These are phyloP conservation scores for Elmis aenea DNA, from an alignment of 2,888 invertebrate species.

Conservation along the genomic window DNA sequence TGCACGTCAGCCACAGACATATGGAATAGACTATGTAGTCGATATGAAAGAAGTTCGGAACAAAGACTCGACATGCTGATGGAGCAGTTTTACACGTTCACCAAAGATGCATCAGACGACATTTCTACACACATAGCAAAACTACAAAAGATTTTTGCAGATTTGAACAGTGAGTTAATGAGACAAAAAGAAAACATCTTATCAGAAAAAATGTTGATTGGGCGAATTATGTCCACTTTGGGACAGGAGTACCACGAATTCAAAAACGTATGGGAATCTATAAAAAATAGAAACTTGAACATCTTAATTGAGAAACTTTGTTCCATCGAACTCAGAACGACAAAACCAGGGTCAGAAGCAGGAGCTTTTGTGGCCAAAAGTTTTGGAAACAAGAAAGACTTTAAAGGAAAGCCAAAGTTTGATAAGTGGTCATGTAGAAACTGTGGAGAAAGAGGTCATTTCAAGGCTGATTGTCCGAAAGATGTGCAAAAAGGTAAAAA, in stretches of 20 bases:
- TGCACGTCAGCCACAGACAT: conserved; percentile 8
- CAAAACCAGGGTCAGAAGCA: background rate
- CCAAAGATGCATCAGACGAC: conserved; percentile 7
- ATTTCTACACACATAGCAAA: conserved; percentile 10
- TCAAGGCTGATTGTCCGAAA: conserved; percentile 1
- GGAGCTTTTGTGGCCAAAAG: too few species aligned
- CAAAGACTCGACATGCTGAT: background rate
- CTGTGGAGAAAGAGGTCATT: conserved; percentile 1
- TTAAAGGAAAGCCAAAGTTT: conserved; percentile 1
- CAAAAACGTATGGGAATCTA: background rate
- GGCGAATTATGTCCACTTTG: conserved; percentile 5
- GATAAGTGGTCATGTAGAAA: background rate
- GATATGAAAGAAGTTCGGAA: too few species aligned
- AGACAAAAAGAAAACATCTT: conserved; percentile 9
- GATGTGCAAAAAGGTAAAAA: background rate
- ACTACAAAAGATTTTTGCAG: conserved; percentile 11
- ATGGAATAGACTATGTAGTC: conserved; percentile 7
- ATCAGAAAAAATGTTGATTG: conserved; percentile 8
- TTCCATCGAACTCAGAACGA: background rate
- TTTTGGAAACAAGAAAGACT: too few species aligned
- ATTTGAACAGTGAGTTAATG: conserved; percentile 9
- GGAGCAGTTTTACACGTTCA: conserved; percentile 2
- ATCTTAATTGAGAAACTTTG: conserved; percentile 1
- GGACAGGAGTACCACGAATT: conserved; percentile 1
- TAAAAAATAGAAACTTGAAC: background rate